Evolutionary conservation across 2,888 invertebrate species (phyloP).

Genomic region (Pycnomerus fuliginosus): DNA sequence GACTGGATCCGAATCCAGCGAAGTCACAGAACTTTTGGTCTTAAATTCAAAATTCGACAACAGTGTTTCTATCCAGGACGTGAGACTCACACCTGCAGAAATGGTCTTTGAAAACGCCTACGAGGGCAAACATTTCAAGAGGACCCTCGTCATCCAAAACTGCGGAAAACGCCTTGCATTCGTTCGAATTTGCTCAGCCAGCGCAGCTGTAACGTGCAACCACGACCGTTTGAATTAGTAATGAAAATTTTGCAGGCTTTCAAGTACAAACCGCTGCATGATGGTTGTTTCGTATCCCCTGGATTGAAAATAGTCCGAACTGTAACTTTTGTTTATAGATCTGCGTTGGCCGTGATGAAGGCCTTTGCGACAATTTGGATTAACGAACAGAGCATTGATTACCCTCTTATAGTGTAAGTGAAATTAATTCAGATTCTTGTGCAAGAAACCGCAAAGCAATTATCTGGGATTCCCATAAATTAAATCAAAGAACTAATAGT

Average conservation of each 20-base stretch:
- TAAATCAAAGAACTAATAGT: too few species aligned
- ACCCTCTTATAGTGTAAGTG: constrained; percentile 45
- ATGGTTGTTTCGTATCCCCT: constrained; percentile 40
- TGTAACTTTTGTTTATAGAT: constrained; percentile 45
- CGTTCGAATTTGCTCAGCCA: constrained; percentile 45
- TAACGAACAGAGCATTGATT: constrained; percentile 41
- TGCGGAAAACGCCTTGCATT: constrained; percentile 42
- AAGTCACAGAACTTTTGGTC: background rate
- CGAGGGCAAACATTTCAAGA: constrained; percentile 47
- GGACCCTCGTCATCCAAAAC: constrained; percentile 47
- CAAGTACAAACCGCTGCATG: constrained; percentile 36
- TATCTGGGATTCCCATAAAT: too few species aligned
- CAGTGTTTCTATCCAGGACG: constrained; percentile 32
- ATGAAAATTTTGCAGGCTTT: constrained; percentile 48
- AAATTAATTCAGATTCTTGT: background rate
- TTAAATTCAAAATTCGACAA: constrained; percentile 5
- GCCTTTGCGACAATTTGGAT: constrained; percentile 47
- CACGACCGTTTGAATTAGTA: too few species aligned
- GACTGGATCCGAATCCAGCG: constrained; percentile 1
- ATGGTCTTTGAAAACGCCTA: constrained; percentile 51
- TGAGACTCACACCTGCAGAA: constrained; percentile 47
- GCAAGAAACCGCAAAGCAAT: too few species aligned
- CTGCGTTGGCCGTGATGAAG: constrained; percentile 38
- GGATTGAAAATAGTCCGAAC: constrained; percentile 47
- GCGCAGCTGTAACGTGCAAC: too few species aligned